These are phyloP conservation scores for Chaetura pelagica DNA, from an alignment of 2,113 vertebrate genomes.

Conservation along the genomic window DNA sequence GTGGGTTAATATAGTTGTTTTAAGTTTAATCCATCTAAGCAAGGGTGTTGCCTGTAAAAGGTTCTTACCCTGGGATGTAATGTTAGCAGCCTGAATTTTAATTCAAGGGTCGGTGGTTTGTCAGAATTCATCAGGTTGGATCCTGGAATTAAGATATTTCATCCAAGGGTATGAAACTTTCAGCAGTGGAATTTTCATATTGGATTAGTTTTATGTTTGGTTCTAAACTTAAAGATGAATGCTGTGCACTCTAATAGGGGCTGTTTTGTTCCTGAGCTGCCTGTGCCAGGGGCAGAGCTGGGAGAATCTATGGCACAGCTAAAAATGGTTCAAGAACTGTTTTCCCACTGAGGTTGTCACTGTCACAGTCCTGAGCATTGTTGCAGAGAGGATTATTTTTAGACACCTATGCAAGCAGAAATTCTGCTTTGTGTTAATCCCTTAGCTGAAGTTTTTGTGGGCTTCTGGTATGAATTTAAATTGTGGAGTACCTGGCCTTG, in stretches of 20 bases:
- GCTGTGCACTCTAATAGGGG: fast-evolving
- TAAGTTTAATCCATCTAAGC: neutral
- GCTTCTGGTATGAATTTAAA: neutral
- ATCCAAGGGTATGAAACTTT: neutral
- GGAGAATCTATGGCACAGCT: neutral
- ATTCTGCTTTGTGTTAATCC: neutral
- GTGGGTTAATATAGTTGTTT: neutral
- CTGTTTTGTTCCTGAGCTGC: neutral
- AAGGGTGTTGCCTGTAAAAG: neutral
- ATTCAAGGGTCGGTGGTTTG: neutral
- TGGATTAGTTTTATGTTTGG: neutral
- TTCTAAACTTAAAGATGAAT: neutral
- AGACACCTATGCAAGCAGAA: neutral
- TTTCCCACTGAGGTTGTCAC: neutral
- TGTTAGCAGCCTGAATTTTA: neutral
- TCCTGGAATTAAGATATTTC: neutral
- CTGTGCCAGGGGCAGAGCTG: neutral
- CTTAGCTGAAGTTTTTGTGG: neutral
- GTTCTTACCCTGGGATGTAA: neutral
- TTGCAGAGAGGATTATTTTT: neutral
- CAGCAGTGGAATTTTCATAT: neutral
- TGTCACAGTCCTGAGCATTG: neutral
- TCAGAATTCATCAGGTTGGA: neutral
- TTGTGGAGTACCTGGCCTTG: neutral
- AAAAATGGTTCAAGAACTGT: neutral